Base-by-base conservation (phyloP, 2,113 vertebrate species). In the Triplophysa tibetana region DNA sequence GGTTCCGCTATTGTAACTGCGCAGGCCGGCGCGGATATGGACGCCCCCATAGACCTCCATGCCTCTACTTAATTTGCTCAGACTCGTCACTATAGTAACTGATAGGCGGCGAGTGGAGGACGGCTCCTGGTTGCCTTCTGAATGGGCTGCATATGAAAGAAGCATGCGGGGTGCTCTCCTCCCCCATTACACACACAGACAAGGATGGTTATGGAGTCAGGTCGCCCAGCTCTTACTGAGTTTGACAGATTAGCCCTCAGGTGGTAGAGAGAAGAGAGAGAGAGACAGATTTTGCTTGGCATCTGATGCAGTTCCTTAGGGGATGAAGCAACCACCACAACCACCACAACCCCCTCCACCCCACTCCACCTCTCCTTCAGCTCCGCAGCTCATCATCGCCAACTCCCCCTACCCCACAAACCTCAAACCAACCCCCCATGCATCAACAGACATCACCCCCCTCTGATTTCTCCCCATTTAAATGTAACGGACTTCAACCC, bases 211-310 rank as follows among this genome's bases (percentile, higher is more conserved):
- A 83, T 60, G 73, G 81, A 81, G 76, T 76, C 54, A 85, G 78
- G 85, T 80, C 72, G 9, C 81, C 67, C 70, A 80, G 79, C 75
- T 82, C 89, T 90, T 87, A 89, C 88, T 81, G 81, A 83, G 86
- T 85, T 88, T 91, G 90, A 92, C 90, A 90, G 89, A 91, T 92
- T 90, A 91, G 79, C 88, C 86, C 85, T 79, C 75, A 84, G 88
- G 88, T 85, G 87, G 85, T 83, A 81, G 80, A 84, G 87, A 82
- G 67, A 38, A 38, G 73, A 77, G 80, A 33, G 45, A 70, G 48
- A 86, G 87, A 81, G 79, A 88, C 84, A 86, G 89, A 91, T 91
- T 91, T 89, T 90, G 86, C 89, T 90, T 92, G 91, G 91, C 90
- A 91, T 89, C 87, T 86, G 84, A 90, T 85, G 85, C 86, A 85